A percentile compares a stretch with the other conserved stretches of the same genome.
These are phyloP conservation scores for Trachelus troglodyta DNA, from an alignment of 2,888 invertebrate species.

Conservation along the genomic window DNA sequence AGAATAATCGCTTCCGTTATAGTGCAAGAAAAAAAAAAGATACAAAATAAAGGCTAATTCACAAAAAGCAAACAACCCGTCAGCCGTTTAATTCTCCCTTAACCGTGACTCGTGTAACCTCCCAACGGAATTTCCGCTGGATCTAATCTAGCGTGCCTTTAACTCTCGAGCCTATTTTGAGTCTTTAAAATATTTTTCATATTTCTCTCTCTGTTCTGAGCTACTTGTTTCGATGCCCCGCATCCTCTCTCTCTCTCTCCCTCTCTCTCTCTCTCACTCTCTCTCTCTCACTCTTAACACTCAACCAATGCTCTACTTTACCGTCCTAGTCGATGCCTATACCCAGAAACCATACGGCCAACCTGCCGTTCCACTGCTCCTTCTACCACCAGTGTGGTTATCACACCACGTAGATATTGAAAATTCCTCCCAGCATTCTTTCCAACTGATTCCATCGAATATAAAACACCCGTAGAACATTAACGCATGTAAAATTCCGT, in stretches of 20 bases:
- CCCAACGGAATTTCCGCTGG: background rate
- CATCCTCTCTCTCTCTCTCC: no score
- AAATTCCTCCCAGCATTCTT: background rate
- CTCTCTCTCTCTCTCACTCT: no score
- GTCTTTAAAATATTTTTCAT: background rate
- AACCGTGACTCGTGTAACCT: background rate
- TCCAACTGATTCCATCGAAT: background rate
- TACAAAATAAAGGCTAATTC: background rate
- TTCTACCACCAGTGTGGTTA: no score
- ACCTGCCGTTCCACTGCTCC: background rate
- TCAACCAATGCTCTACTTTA: background rate
- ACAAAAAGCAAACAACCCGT: background rate
- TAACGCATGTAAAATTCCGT: background rate
- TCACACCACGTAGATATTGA: background rate
- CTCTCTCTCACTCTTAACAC: no score
- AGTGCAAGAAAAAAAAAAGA: background rate
- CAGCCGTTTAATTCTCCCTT: background rate
- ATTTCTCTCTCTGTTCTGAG: background rate
- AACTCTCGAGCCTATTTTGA: background rate
- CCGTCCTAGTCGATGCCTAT: background rate
- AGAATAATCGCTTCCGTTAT: background rate
- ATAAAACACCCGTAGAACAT: background rate
- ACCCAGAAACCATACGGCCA: background rate
- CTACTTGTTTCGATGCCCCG: background rate
- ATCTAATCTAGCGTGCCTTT: background rate